Conservation (phyloP, 2,888 invertebrate genomes). For the Dynastes grantii region DNA sequence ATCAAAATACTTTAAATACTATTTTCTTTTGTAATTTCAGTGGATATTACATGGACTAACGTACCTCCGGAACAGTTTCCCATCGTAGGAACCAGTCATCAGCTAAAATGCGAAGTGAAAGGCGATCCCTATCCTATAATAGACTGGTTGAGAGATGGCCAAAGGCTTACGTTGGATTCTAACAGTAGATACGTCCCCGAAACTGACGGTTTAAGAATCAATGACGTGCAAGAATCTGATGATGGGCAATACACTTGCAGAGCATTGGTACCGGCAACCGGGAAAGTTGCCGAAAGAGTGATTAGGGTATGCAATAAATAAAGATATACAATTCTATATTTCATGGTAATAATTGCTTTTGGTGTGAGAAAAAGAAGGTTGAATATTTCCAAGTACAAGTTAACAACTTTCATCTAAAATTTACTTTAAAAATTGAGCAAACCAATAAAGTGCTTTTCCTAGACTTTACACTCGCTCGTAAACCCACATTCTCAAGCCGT, state of each 20-base stretch:
- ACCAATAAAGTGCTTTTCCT: no score
- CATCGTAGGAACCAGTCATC: constrained; percentile 82
- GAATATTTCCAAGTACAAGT: no score
- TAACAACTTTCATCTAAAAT: no score
- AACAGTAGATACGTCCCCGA: constrained; percentile 83
- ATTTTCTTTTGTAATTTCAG: constrained; percentile 70
- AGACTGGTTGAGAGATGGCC: constrained; percentile 87
- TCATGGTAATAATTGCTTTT: no score
- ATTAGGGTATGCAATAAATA: constrained; percentile 76
- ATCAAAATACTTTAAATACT: background rate
- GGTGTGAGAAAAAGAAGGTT: no score
- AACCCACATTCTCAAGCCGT: no score
- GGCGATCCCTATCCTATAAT: constrained; percentile 90
- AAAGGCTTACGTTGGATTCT: constrained; percentile 75
- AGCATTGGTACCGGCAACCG: constrained; percentile 88
- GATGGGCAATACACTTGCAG: constrained; percentile 91
- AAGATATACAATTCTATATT: background rate
- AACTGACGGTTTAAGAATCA: constrained; percentile 83
- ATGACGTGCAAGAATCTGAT: constrained; percentile 84
- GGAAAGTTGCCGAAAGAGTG: constrained; percentile 82
- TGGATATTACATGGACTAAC: constrained; percentile 87
- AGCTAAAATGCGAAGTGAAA: constrained; percentile 87
- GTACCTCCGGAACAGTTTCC: constrained; percentile 89
- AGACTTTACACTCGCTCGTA: no score
- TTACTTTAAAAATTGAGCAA: no score